Percentiles rank a stretch among this genome's conserved stretches.
Evolutionary conservation across 2,113 vertebrate genomes (phyloP).

Genomic region (Phylloscopus whistleri): DNA sequence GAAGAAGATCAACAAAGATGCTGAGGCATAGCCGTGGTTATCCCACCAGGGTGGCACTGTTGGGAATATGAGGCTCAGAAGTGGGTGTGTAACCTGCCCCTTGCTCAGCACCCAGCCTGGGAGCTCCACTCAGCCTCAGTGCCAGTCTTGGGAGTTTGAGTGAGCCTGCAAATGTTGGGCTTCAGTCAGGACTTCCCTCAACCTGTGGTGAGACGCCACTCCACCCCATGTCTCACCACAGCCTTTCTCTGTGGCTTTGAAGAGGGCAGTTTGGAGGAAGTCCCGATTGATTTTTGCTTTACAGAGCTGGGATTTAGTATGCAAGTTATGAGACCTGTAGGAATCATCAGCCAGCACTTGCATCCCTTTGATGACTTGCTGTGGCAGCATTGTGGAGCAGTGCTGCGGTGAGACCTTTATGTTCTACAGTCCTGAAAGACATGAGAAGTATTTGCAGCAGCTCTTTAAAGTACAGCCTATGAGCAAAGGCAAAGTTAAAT

Average conservation of each 20-base stretch:
- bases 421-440: not conserved
- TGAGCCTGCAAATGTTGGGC: not conserved
- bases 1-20: not conserved
- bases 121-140: not conserved
- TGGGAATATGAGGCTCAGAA: not conserved
- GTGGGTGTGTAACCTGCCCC: not conserved
- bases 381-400: not conserved
- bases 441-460: not conserved
- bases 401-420: not conserved
- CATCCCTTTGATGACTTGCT: not conserved
- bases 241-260: not conserved
- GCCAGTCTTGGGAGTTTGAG: not conserved
- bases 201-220: not conserved
- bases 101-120: fast-evolving
- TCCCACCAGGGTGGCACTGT: not conserved
- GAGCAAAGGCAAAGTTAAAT: not conserved
- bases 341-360: not conserved
- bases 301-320: not conserved
- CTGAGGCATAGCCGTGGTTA: fast-evolving
- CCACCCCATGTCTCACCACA: not conserved
- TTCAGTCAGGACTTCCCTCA: not conserved
- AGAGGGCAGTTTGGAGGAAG: not conserved
- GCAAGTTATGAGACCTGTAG: not conserved
- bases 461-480: not conserved
- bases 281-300: not conserved